A percentile compares a stretch with the other conserved stretches of the same genome.
Evolutionary conservation across 2,888 invertebrate species (phyloP).

Genomic region (Orthosia incerta): DNA sequence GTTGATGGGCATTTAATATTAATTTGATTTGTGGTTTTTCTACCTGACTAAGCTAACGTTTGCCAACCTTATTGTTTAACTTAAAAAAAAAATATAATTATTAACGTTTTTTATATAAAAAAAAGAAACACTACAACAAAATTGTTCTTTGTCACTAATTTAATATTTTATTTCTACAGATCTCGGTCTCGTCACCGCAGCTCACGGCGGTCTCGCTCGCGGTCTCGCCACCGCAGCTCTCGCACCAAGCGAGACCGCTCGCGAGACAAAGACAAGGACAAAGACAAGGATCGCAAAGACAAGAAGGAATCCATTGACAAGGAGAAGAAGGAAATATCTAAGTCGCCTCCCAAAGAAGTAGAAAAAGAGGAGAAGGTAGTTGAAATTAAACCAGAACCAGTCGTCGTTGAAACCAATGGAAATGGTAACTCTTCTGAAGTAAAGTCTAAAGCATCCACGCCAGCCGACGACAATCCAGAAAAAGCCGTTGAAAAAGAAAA

Average conservation of each 20-base stretch:
- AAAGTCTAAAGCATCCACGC: constrained; percentile 81
- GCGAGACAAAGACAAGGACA: constrained; percentile 74
- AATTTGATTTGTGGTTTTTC: neutral
- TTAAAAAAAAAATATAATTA: too few relatives aligned
- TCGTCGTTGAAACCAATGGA: constrained; percentile 79
- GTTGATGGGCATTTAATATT: constrained; percentile 2
- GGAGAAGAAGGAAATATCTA: constrained; percentile 82
- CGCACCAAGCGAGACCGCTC: constrained; percentile 88
- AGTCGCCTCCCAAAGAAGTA: constrained; percentile 77
- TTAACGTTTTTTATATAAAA: too few relatives aligned
- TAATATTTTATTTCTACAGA: constrained; percentile 69
- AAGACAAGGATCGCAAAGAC: constrained; percentile 78
- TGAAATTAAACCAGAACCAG: constrained; percentile 75
- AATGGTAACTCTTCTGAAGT: constrained; percentile 79
- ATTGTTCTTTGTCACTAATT: constrained; percentile 12
- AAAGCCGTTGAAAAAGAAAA: constrained; percentile 71
- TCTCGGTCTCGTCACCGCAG: constrained; percentile 91
- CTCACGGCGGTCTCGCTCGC: constrained; percentile 89
- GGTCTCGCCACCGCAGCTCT: constrained; percentile 91
- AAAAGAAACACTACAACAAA: too few relatives aligned
- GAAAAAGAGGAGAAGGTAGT: constrained; percentile 78
- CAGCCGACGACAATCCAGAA: constrained; percentile 76
- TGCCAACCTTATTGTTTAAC: too few relatives aligned
- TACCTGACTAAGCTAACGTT: too few relatives aligned
- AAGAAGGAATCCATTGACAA: constrained; percentile 78